Percentiles rank a stretch among this genome's conserved stretches.
These are phyloP conservation scores for Arctopsyche grandis DNA, from an alignment of 1,140 invertebrate species.

Conservation along the genomic window DNA sequence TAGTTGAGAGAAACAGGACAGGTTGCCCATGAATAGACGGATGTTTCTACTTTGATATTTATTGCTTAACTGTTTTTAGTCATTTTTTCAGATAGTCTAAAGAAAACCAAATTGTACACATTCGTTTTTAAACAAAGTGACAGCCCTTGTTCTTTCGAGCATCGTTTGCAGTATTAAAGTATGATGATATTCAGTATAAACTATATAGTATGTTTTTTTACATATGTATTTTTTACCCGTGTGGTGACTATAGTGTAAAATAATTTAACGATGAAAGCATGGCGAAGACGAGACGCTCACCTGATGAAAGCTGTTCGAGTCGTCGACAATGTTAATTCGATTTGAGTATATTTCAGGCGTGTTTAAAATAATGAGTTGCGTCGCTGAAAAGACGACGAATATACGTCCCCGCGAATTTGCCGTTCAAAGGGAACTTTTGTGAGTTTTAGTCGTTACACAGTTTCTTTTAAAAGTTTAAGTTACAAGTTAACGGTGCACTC, in stretches of 20 bases:
- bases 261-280: neutral
- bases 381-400: constrained; percentile 27
- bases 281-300: neutral
- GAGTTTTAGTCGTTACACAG: constrained; percentile 52
- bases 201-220: too few species aligned
- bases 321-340: constrained; percentile 44
- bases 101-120: too few species aligned
- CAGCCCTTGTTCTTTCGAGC: too few species aligned
- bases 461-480: constrained; percentile 52
- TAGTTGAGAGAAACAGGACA: too few species aligned
- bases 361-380: constrained; percentile 53
- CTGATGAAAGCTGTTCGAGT: neutral
- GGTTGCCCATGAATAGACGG: too few species aligned
- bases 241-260: neutral
- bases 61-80: too few species aligned
- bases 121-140: too few species aligned
- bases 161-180: too few species aligned
- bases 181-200: too few species aligned
- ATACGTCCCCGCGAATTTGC: constrained; percentile 3
- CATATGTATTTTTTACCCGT: too few species aligned
- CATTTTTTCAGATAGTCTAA: too few species aligned
- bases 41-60: too few species aligned
- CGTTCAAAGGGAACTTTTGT: constrained; percentile 52
- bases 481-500: constrained; percentile 42
- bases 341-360: constrained; percentile 47